Conservation (phyloP, 2,888 invertebrate genomes). For the Cylloceria caligata region DNA sequence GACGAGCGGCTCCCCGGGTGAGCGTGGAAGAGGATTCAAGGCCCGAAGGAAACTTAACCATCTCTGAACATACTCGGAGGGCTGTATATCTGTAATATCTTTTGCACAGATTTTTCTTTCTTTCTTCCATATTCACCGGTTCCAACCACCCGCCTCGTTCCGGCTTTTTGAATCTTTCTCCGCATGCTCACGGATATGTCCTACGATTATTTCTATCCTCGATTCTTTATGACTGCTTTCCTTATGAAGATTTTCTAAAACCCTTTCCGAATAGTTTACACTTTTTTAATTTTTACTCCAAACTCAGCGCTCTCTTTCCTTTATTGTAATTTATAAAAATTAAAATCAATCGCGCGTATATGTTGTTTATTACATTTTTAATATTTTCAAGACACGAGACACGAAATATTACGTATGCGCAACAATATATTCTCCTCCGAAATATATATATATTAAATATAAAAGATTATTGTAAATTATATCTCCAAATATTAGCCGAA, state of each 20-base stretch:
- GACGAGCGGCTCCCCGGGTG: slow-evolving; percentile 12
- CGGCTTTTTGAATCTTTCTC: slow-evolving; percentile 51
- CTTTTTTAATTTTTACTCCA: too few species aligned
- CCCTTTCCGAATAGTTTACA: not conserved
- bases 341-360: too few species aligned
- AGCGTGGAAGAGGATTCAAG: slow-evolving; percentile 11
- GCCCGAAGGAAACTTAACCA: not conserved
- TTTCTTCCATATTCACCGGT: not conserved
- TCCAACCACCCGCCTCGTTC: slow-evolving; percentile 35
- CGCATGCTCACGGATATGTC: slow-evolving; percentile 42
- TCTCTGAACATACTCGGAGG: slow-evolving; percentile 9
- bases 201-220: slow-evolving; percentile 43
- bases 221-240: slow-evolving; percentile 53
- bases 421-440: too few species aligned
- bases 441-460: too few species aligned
- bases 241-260: not conserved
- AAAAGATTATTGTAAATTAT: too few species aligned
- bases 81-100: slow-evolving; percentile 60
- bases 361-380: too few species aligned
- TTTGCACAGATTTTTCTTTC: slow-evolving; percentile 40
- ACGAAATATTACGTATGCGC: too few species aligned
- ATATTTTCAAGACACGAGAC: too few species aligned
- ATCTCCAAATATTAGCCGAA: too few species aligned
- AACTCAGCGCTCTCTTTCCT: too few species aligned
- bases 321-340: not conserved